Percentiles rank a stretch among this genome's conserved stretches.
Conservation (phyloP, 2,113 vertebrate species). For the Lagopus leucura region DNA sequence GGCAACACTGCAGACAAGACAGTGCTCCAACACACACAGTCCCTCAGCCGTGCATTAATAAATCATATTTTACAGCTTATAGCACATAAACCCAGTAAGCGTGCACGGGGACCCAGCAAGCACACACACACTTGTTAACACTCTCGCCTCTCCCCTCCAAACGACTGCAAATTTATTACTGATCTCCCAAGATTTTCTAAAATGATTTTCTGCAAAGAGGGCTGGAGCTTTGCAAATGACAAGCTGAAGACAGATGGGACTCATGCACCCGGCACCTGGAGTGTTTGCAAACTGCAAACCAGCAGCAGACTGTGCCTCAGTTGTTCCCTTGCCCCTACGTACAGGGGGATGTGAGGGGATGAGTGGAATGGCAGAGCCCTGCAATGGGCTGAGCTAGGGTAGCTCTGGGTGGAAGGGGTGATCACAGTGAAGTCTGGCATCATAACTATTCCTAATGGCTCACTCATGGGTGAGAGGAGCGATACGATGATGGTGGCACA, state of each 20-base stretch:
- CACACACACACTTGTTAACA: background rate
- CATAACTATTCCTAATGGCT: background rate
- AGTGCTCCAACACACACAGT: background rate
- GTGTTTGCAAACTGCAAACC: background rate
- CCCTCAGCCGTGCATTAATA: slow-evolving; percentile 19
- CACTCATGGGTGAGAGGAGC: background rate
- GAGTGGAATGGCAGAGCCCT: accelerated
- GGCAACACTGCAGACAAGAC: slow-evolving; percentile 19
- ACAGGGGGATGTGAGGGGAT: accelerated
- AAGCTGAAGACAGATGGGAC: background rate
- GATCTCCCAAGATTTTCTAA: background rate
- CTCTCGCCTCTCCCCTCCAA: background rate
- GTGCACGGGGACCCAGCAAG: background rate
- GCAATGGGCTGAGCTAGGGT: accelerated
- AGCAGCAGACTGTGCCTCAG: background rate
- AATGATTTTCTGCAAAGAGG: background rate
- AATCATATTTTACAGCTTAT: slow-evolving; percentile 42
- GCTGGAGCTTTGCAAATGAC: background rate
- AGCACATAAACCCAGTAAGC: slow-evolving; percentile 23
- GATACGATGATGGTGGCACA: background rate
- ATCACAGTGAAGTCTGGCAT: background rate
- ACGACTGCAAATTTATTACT: background rate
- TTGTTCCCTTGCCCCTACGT: background rate
- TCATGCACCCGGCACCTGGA: background rate
- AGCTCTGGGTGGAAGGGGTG: background rate